Percentiles rank a stretch among this genome's conserved stretches.
Evolutionary conservation across 1,140 invertebrate species (phyloP).

Genomic region (Tenebrio molitor): DNA sequence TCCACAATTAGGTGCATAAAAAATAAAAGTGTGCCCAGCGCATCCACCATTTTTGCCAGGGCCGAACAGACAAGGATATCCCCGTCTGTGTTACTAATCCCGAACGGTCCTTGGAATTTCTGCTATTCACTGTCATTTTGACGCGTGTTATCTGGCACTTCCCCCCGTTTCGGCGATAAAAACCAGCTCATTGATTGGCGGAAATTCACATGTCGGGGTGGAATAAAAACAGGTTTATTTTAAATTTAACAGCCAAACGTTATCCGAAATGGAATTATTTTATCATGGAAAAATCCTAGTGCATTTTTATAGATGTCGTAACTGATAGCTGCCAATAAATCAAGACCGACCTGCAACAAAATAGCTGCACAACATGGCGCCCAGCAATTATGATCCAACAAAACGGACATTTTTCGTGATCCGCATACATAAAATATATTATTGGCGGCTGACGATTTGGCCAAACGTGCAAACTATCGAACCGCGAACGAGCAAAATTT

Average conservation of each 20-base stretch:
- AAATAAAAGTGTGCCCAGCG: constrained; percentile 15
- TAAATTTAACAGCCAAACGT: constrained; percentile 9
- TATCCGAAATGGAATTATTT: neutral
- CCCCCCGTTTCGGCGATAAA: neutral
- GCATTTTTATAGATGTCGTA: neutral
- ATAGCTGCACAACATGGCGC: neutral
- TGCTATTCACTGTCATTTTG: constrained; percentile 1
- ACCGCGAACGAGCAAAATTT: neutral
- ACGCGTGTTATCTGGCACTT: constrained; percentile 2
- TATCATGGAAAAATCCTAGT: neutral
- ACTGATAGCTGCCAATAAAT: constrained; percentile 22
- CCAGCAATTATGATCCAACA: neutral
- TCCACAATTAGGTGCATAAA: neutral
- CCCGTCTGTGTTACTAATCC: neutral
- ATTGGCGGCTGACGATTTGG: neutral
- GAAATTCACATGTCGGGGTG: neutral
- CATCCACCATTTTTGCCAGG: constrained; percentile 11
- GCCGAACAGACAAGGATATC: neutral
- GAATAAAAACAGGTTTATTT: neutral
- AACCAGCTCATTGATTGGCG: constrained; percentile 9
- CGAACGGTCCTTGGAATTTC: neutral
- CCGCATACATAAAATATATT: neutral
- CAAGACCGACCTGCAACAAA: neutral
- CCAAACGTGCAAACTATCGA: neutral
- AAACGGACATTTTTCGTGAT: neutral